Evolutionary conservation across 2,113 vertebrate genomes (phyloP), one percentile per base, ranked within the genome.

Genomic region (Hippocampus zosterae): DNA sequence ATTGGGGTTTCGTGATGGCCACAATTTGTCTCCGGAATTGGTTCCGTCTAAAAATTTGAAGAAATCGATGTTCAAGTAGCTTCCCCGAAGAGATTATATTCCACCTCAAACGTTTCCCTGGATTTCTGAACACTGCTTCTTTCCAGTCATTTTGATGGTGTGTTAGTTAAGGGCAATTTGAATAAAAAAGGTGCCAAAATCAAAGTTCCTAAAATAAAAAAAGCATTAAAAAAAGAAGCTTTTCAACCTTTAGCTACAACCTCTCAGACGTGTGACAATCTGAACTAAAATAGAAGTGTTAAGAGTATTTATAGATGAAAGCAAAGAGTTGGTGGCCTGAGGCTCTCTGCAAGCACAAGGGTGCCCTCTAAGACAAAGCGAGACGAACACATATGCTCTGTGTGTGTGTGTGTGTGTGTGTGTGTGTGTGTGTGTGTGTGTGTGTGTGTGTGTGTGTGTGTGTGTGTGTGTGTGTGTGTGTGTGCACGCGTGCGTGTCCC

Each of bases 271-370:
- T 65, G 40, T 65, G 62, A 65, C 41, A 41, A 44, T 50, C 52
- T 52, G 59, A 80, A 40, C 72, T 71, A 63, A 81, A 81, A 80
- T 70, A 76, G 71, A 83, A 75, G 62, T 77, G 78, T 68, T 74
- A 75, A 65, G 72, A 83, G 79, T 73, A 77, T 77, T 78, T 77
- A 80, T 80, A 85, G 79, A 79, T 80, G 80, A 77, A 82, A 80
- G 78, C 71, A 71, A 69, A 62, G 69, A 80, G 76, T 67, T 5
- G 23, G 57, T 70, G 84, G 80, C 81, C 80, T 23, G 67, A 82
- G 77, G 81, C 67, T 8, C 3, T 77, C 53, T 25, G 71, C 2
- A n/a, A 64, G 40, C 52, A 33, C 69, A 15, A 50, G 60, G 77
- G 73, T 72, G 60, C 62, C 69, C 71, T 80, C 67, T 37, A 69